These are phyloP conservation scores for Pelagia noctiluca DNA, from an alignment of 30 jellyfish, hydroid and myxozoan species.

Conservation along the genomic window DNA sequence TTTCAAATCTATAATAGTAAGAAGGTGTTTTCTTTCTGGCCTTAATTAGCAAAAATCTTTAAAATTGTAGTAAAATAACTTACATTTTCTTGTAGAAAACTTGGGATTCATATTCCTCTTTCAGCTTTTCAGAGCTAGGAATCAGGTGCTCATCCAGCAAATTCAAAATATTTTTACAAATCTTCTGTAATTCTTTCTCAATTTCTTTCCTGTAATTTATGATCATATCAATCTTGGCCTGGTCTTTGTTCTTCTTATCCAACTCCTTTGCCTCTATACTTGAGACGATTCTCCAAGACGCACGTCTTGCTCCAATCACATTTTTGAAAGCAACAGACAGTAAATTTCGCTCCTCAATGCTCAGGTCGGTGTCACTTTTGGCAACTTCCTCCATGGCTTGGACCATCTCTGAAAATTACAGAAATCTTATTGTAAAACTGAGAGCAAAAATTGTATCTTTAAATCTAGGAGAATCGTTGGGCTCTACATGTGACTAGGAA, in stretches of 20 bases:
- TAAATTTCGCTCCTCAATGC: slow-evolving; percentile 91
- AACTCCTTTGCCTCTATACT: slow-evolving; percentile 74
- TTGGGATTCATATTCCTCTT: slow-evolving; percentile 67
- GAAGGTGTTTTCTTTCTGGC: too few relatives aligned
- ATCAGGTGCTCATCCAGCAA: slow-evolving; percentile 86
- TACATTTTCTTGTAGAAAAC: slow-evolving; percentile 97
- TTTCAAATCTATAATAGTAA: too few relatives aligned
- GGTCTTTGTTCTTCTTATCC: slow-evolving; percentile 17
- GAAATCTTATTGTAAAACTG: neutral
- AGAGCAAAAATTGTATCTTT: too few relatives aligned
- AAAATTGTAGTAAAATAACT: slow-evolving; percentile 27
- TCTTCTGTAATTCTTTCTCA: slow-evolving; percentile 85
- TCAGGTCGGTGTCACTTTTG: slow-evolving; percentile 83
- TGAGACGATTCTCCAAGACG: slow-evolving; percentile 96
- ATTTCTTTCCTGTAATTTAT: slow-evolving; percentile 60
- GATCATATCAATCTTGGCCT: slow-evolving; percentile 46
- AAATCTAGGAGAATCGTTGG: too few relatives aligned
- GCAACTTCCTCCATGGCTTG: slow-evolving; percentile 94
- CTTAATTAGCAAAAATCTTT: neutral
- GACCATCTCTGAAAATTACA: slow-evolving; percentile 84
- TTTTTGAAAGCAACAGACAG: slow-evolving; percentile 98
- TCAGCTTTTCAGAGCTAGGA: slow-evolving; percentile 50
- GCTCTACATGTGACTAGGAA: too few relatives aligned
- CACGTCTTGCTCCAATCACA: slow-evolving; percentile 98
- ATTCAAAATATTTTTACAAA: slow-evolving; percentile 85